Percentiles rank a stretch among this genome's conserved stretches.
phyloP scores from a whole-genome alignment of 2,797 vertebrate genomes.

The Manis pentadactyla region DNA sequence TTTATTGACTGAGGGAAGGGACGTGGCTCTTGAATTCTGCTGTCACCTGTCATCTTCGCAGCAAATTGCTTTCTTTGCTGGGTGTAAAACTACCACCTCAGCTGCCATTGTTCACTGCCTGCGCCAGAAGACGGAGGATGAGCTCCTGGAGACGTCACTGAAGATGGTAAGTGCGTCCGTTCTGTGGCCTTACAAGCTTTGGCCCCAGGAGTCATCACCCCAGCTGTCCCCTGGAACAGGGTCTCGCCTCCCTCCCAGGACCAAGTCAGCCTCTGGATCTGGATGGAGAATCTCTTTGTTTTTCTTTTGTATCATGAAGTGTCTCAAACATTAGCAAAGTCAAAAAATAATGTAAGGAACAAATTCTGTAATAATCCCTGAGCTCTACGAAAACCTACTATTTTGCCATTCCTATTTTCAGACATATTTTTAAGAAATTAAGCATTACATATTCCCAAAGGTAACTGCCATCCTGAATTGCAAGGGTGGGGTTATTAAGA shows the following conservation, averaged over 20 bases:
- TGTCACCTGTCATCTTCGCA: background rate
- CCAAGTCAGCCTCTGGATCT: background rate
- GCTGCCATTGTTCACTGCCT: conserved; percentile 68
- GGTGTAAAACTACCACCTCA: conserved; percentile 60
- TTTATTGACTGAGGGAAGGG: no score
- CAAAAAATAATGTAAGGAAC: background rate
- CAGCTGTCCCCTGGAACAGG: background rate
- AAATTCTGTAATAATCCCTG: background rate
- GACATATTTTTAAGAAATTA: background rate
- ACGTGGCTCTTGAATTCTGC: background rate
- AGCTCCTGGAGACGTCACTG: background rate
- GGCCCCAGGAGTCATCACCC: background rate
- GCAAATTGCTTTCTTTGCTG: conserved; percentile 41
- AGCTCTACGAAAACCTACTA: background rate
- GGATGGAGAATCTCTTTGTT: background rate
- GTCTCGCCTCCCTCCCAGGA: background rate
- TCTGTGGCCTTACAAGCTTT: fast-evolving
- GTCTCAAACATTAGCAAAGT: background rate
- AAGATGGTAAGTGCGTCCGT: conserved; percentile 20
- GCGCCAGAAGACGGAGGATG: conserved; percentile 54
- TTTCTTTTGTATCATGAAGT: background rate
- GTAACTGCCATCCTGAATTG: background rate
- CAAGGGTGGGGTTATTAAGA: background rate
- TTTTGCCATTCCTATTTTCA: background rate
- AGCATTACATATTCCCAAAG: background rate